Base-by-base conservation (phyloP, 2,888 invertebrate genomes). In the Zootermopsis nevadensis region DNA sequence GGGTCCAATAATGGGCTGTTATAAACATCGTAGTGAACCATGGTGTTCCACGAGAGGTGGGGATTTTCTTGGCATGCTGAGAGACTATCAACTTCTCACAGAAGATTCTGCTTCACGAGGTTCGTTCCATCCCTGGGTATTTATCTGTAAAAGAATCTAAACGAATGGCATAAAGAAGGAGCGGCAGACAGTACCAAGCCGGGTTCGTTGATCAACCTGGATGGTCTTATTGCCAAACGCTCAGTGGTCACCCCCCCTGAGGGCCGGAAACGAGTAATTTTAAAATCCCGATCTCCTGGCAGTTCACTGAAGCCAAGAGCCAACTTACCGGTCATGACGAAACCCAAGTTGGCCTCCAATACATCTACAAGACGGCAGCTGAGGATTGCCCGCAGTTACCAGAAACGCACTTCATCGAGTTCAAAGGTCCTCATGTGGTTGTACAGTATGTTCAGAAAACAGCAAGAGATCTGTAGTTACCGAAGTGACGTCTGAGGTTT, bases 201-300 rank as follows among this genome's bases (percentile, higher is more conserved):
- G 24, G 66, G 22, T 24, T 66, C 66, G 66, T 33, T 69, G 30
- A 69, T 69, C 69, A 24, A 22, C 4, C 69, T 33, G 12, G 60
- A 1, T 27, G 27, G n/a, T 27, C 27, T 60, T 60, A 60, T 60
- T 60, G n/a, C 60, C 60, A 60, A 27, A 60, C 60, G 2, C n/a
- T 60, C n/a, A 27, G 60, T 60, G 60, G 8, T 69, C 15, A 69
- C 31, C 69, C 60, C 66, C 69, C 69, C 66, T 66, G 69, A 69
- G 69, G 69, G 19, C 69, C 69, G 31, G 69, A 69, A 69, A 69
- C 69, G 22, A 33, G 69, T 69, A 30, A 69, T 69, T 69, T 33
- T 69, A 69, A 30, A 69, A 31, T 33, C 33, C 22, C 33, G 69
- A 69, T 33, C 69, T 67, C 67, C 67, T 69, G 33, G 69, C 33